A percentile compares a stretch with the other conserved stretches of the same genome.
phyloP scores from a whole-genome alignment of 37 sponge, comb jelly and placozoan species.

The Geodia barretti region DNA sequence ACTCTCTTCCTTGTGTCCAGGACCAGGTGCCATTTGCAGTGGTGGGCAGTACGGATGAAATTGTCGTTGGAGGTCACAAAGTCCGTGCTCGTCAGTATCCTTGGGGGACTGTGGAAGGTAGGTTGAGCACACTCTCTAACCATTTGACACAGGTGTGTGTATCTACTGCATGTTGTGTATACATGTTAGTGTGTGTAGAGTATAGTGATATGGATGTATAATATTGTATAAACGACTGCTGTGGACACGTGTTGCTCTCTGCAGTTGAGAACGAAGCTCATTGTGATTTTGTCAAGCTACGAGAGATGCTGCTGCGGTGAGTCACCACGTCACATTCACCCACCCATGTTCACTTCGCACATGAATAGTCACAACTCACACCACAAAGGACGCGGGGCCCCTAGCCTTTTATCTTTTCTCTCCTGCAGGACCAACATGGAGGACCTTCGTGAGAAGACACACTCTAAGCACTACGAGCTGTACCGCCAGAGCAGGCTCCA shows the following conservation, averaged over 20 bases:
- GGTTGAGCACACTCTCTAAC: slow-evolving; percentile 4
- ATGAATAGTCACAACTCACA: neutral
- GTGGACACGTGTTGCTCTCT: slow-evolving; percentile 1
- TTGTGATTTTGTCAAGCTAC: slow-evolving; percentile 98
- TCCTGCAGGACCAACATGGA: slow-evolving; percentile 96
- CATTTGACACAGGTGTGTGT: too few relatives aligned
- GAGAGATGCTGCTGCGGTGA: slow-evolving; percentile 97
- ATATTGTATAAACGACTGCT: neutral
- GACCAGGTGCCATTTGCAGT: slow-evolving; percentile 97
- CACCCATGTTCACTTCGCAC: neutral
- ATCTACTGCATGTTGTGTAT: too few relatives aligned
- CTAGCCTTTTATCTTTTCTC: too few relatives aligned
- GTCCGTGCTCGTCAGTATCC: slow-evolving; percentile 94
- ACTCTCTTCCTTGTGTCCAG: slow-evolving; percentile 6
- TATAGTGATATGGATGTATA: too few relatives aligned
- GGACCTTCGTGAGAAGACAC: slow-evolving; percentile 94
- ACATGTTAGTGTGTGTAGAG: too few relatives aligned
- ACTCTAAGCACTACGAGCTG: slow-evolving; percentile 87
- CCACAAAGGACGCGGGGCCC: neutral
- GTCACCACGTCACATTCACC: too few relatives aligned
- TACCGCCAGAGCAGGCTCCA: slow-evolving; percentile 79
- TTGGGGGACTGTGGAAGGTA: slow-evolving; percentile 97
- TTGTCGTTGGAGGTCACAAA: slow-evolving; percentile 79
- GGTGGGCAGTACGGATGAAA: slow-evolving; percentile 95
- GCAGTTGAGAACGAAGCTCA: slow-evolving; percentile 87